phyloP scores from a whole-genome alignment of 1,140 invertebrate genomes.

The Ptiloglossa arizonensis region DNA sequence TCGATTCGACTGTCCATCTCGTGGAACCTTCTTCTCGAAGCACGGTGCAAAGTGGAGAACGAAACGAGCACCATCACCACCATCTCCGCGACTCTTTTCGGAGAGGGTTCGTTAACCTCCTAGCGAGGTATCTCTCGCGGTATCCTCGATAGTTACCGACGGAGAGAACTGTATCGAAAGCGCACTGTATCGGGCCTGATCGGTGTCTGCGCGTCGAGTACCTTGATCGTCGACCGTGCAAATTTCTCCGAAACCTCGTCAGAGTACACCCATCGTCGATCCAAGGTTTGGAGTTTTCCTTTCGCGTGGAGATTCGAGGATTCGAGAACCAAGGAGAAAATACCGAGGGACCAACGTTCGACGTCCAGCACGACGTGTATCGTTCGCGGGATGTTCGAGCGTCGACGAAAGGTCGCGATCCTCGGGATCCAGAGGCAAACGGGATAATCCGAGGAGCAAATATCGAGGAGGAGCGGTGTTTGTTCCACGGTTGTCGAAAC shows the following conservation, averaged over 20 bases:
- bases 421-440: conserved; percentile 24
- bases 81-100: neutral
- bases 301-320: no score
- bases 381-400: neutral
- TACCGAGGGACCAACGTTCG: no score
- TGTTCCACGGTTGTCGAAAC: conserved; percentile 44
- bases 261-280: no score
- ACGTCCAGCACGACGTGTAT: neutral
- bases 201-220: no score
- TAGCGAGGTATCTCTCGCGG: no score
- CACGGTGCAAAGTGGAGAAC: neutral
- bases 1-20: neutral
- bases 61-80: neutral
- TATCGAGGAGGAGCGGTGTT: conserved; percentile 49
- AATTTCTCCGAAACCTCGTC: no score
- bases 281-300: no score
- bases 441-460: conserved; percentile 54
- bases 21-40: neutral
- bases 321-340: no score
- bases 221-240: no score
- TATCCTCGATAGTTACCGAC: no score
- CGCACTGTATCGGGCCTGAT: no score
- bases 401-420: conserved; percentile 9
- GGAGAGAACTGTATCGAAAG: no score
- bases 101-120: neutral